Percentiles rank a stretch among this genome's conserved stretches.
phyloP scores from a whole-genome alignment of 2,888 invertebrate genomes.

The Hipparchia semele region DNA sequence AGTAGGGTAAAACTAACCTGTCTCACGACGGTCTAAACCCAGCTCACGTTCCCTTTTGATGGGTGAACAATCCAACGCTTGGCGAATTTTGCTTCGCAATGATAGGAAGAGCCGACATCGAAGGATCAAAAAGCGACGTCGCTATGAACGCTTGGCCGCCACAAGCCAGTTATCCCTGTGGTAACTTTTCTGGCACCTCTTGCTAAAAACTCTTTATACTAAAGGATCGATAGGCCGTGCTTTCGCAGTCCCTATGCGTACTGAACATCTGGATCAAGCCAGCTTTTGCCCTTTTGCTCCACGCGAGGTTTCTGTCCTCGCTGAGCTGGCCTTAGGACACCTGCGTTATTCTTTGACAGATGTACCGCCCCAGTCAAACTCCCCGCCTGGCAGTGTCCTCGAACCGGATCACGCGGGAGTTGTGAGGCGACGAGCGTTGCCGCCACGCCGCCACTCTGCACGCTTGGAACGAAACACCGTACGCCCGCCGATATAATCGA shows the following conservation, averaged over 20 bases:
- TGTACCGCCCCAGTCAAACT: background rate
- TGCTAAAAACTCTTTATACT: constrained; percentile 78
- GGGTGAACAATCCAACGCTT: no score
- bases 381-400: background rate
- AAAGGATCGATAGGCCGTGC: constrained; percentile 39
- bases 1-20: no score
- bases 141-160: constrained; percentile 85
- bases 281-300: constrained; percentile 87
- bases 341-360: background rate
- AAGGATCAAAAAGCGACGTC: constrained; percentile 88
- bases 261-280: constrained; percentile 85
- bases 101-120: constrained; percentile 90
- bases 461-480: no score
- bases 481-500: no score
- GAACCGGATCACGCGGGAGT: no score
- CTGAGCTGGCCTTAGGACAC: constrained; percentile 53
- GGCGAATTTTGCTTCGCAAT: constrained; percentile 73
- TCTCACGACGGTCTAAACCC: no score
- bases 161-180: constrained; percentile 88
- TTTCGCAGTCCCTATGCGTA: no score
- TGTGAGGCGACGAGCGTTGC: no score
- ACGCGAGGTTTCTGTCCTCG: constrained; percentile 80
- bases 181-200: constrained; percentile 82
- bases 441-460: no score
- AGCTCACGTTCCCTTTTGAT: no score